Evolutionary conservation across 2,797 vertebrate genomes (phyloP).

Genomic region (Avahi laniger): DNA sequence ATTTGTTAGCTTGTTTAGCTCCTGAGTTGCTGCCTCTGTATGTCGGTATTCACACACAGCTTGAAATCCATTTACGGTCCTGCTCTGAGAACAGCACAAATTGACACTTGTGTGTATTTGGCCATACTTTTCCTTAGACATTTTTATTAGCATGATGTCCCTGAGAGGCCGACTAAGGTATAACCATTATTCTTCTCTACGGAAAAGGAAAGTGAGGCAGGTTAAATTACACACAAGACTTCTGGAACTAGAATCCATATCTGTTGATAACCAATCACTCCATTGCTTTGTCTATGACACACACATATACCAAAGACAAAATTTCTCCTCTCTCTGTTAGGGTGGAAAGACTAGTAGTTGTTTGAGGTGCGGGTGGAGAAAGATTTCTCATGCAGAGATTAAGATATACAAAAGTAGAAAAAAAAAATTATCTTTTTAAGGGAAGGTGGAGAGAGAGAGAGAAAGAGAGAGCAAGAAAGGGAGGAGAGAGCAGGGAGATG

Average conservation of each 20-base stretch:
- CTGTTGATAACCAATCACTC: neutral
- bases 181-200: neutral
- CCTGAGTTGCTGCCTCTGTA: neutral
- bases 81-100: neutral
- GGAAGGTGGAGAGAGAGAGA: too few species aligned
- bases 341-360: too few species aligned
- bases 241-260: neutral
- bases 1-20: neutral
- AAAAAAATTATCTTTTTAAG: too few species aligned
- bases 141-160: neutral
- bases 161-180: neutral
- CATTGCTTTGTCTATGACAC: neutral
- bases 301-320: neutral
- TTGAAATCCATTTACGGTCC: neutral
- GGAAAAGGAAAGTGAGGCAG: neutral
- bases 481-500: too few species aligned
- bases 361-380: too few species aligned
- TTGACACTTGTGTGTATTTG: neutral
- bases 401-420: too few species aligned
- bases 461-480: too few species aligned
- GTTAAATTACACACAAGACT: neutral
- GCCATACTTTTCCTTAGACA: neutral
- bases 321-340: neutral
- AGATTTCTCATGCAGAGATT: too few species aligned
- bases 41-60: accelerated